Conservation (phyloP, 2,113 vertebrate species). For the Lontra canadensis region DNA sequence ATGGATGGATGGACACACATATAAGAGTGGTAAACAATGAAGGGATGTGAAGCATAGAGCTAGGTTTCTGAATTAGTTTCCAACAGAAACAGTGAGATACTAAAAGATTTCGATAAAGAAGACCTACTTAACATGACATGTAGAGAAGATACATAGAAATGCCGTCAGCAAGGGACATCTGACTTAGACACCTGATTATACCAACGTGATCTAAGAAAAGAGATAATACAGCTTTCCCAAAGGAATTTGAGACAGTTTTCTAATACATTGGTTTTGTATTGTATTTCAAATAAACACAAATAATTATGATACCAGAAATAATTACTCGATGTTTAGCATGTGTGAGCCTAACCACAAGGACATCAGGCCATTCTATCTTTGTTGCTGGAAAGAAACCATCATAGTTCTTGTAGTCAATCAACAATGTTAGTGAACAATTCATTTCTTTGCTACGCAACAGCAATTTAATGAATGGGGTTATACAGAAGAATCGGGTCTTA, state of each 20-base stretch:
- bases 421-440: constrained; percentile 19
- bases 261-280: not conserved
- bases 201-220: not conserved
- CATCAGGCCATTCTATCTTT: not conserved
- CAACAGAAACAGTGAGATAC: not conserved
- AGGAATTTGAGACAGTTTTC: constrained; percentile 18
- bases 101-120: not conserved
- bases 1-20: not conserved
- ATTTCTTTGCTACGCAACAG: not conserved
- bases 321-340: not conserved
- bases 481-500: not conserved
- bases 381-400: constrained; percentile 37
- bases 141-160: not conserved
- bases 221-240: not conserved
- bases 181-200: not conserved
- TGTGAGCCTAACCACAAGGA: not conserved
- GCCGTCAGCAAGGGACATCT: not conserved
- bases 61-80: not conserved
- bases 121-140: not conserved
- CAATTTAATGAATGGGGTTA: not conserved
- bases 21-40: not conserved
- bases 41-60: not conserved
- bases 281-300: constrained; percentile 24
- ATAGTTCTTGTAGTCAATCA: not conserved
- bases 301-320: not conserved